These are phyloP conservation scores for Pyralis farinalis DNA, from an alignment of 2,888 invertebrate species.

Conservation along the genomic window DNA sequence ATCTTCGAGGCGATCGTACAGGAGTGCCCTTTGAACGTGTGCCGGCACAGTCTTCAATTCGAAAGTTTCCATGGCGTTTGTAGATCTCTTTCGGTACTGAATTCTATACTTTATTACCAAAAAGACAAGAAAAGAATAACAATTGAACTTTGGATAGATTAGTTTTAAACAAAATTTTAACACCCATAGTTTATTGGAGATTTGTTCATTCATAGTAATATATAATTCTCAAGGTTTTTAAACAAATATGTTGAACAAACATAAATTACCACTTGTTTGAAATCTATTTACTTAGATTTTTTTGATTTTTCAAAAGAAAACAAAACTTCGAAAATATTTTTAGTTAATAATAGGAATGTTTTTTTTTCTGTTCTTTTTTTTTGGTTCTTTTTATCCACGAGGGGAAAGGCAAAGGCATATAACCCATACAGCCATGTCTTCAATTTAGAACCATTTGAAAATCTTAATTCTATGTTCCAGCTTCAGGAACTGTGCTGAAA, in stretches of 20 bases:
- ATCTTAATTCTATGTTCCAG: too few species aligned
- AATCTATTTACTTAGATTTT: too few species aligned
- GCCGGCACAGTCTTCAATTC: constrained; percentile 47
- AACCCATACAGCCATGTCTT: too few species aligned
- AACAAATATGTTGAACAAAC: not conserved
- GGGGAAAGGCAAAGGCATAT: too few species aligned
- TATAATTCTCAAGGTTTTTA: not conserved
- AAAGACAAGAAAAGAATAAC: constrained; percentile 59
- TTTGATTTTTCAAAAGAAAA: constrained; percentile 14
- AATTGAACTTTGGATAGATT: constrained; percentile 71
- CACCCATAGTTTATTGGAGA: constrained; percentile 58
- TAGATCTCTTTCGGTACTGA: constrained; percentile 34
- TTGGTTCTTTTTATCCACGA: too few species aligned
- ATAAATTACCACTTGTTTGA: constrained; percentile 1
- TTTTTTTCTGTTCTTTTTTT: too few species aligned
- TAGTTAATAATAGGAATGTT: too few species aligned
- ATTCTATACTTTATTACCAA: constrained; percentile 66
- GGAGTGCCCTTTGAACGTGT: constrained; percentile 36
- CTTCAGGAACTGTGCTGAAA: too few species aligned
- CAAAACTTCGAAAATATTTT: too few species aligned
- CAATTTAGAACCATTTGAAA: too few species aligned
- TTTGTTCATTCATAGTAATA: constrained; percentile 60
- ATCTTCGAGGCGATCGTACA: constrained; percentile 43
- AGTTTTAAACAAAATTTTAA: constrained; percentile 69
- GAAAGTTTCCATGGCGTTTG: constrained; percentile 45